Conservation (phyloP, 2,113 vertebrate species). For the Ophthalmolycus amberensis region DNA sequence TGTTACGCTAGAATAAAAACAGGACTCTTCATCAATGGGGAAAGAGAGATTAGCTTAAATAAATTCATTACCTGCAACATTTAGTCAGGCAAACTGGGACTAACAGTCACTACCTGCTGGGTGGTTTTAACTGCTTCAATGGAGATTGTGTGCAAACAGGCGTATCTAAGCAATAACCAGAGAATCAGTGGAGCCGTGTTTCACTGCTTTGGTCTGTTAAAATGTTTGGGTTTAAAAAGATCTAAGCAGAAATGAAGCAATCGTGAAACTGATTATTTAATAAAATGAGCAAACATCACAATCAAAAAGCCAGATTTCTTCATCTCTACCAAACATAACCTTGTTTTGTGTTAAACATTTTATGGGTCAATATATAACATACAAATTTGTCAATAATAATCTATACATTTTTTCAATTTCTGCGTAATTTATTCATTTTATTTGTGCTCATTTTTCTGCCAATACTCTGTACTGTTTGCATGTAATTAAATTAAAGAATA, state of each 20-base stretch:
- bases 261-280: not conserved
- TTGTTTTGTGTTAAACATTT: not conserved
- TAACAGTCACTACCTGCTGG: constrained; percentile 17
- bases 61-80: not conserved
- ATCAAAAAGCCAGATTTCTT: not conserved
- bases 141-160: constrained; percentile 22
- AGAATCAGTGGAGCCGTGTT: not conserved
- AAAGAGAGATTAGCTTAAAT: not conserved
- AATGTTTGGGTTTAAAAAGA: not conserved
- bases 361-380: not conserved
- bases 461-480: not conserved
- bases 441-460: not conserved
- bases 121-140: not conserved
- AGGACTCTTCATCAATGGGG: not conserved
- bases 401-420: not conserved
- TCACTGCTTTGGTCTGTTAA: not conserved
- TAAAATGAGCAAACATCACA: not conserved
- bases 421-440: not conserved
- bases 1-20: not conserved
- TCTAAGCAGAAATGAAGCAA: not conserved
- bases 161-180: constrained; percentile 17
- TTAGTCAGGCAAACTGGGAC: not conserved
- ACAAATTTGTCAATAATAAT: not conserved
- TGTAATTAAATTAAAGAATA: not conserved
- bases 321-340: not conserved